These are phyloP conservation scores for Boleophthalmus pectinirostris DNA, from an alignment of 2,113 vertebrate genomes.

Conservation along the genomic window DNA sequence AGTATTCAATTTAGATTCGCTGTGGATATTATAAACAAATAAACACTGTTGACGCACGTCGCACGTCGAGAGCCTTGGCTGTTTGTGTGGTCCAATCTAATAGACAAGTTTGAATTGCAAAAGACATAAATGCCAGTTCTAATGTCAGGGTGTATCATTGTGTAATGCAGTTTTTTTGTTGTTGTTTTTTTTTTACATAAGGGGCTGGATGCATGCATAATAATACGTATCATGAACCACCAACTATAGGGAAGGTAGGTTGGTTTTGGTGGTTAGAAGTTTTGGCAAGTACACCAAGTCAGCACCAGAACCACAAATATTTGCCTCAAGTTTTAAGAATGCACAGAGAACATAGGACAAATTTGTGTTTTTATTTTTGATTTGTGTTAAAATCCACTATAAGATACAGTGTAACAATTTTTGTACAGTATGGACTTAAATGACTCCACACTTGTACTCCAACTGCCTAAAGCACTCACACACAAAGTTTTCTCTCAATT, in stretches of 20 bases:
- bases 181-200: too few relatives aligned
- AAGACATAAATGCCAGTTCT: too few relatives aligned
- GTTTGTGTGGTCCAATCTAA: background rate
- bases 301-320: too few relatives aligned
- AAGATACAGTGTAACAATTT: background rate
- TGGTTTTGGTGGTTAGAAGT: too few relatives aligned
- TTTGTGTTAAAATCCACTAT: background rate
- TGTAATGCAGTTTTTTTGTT: too few relatives aligned
- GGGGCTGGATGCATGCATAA: too few relatives aligned
- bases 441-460: background rate
- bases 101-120: background rate
- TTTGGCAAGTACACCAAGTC: too few relatives aligned
- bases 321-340: background rate
- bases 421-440: background rate
- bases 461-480: background rate
- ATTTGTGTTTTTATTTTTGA: background rate
- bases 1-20: too few relatives aligned
- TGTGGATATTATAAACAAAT: too few relatives aligned
- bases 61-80: background rate
- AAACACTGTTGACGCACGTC: background rate
- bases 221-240: too few relatives aligned
- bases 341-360: background rate
- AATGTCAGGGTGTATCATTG: too few relatives aligned
- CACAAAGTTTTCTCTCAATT: background rate
- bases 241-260: too few relatives aligned